Evolutionary conservation across 2,797 vertebrate genomes (phyloP), one percentile per base, ranked within the genome.

Genomic region (Megalops cyprinoides): DNA sequence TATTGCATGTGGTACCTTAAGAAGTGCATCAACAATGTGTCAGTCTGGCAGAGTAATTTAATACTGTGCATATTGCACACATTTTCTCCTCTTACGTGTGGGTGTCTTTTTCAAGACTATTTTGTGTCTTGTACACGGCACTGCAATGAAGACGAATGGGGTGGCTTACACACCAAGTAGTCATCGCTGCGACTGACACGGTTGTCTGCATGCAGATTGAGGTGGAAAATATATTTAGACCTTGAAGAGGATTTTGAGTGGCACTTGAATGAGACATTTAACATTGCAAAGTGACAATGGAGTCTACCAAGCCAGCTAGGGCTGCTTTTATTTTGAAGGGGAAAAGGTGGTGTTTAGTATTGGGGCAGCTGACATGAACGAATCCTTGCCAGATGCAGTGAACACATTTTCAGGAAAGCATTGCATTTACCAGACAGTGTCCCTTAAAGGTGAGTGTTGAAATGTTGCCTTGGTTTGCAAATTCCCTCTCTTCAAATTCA

Each of bases 241-340:
- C 56, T 79, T 76, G 49, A 2, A 65, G 75, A 42, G 18, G 75
- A 46, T 78, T 79, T 82, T 81, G 81, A 86, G 60, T 78, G 85
- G 76, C 56, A 81, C 78, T 78, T 80, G 82, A 86, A 84, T 82
- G 78, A 79, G 80, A 79, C 71, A 55, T 77, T 82, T 82, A 80
- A 84, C 80, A 79, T 81, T 78, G 74, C 51, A 34, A 71, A 86
- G 81, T 79, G 73, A 79, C 73, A 83, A 77, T 78, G 12, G 58
- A 82, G 83, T 79, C 69, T 58, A 79, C 58, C 82, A 76, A 79
- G 82, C 82, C 76, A 79, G 51, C 75, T 79, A 48, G 15, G 49
- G 28, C 65, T 74, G 60, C 77, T 48, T 79, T 79, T 71, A 53
- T 69, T 79, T 79, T 62, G 78, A 71, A 67, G 67, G 78, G 78